Evolutionary conservation across 1,140 invertebrate species (phyloP).

Genomic region (Microplitis demolitor): DNA sequence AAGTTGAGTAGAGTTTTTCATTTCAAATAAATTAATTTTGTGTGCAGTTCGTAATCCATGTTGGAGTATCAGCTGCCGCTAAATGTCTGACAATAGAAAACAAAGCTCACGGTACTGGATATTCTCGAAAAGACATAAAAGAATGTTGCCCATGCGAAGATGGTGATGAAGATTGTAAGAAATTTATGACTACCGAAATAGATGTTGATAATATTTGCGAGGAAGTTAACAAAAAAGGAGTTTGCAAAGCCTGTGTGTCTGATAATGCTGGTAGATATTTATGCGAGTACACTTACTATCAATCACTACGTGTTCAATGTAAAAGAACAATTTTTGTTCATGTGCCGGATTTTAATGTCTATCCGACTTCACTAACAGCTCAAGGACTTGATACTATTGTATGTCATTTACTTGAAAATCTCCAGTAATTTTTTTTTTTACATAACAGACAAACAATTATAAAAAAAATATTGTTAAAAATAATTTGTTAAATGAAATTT

Average conservation of each 20-base stretch:
- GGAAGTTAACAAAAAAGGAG: conserved; percentile 51
- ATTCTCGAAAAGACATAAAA: conserved; percentile 60
- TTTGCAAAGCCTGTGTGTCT: conserved; percentile 50
- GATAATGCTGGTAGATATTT: conserved; percentile 66
- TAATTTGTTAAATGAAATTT: background rate
- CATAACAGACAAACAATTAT: background rate
- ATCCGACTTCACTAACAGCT: conserved; percentile 61
- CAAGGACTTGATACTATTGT: conserved; percentile 65
- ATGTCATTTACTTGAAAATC: conserved; percentile 37
- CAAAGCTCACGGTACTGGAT: conserved; percentile 65
- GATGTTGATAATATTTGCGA: conserved; percentile 55
- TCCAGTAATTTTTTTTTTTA: background rate
- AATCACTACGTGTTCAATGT: conserved; percentile 65
- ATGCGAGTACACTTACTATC: conserved; percentile 74
- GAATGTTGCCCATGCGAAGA: conserved; percentile 54
- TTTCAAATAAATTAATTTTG: background rate
- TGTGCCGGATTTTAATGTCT: conserved; percentile 66
- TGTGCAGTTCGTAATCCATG: conserved; percentile 68
- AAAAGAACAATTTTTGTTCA: conserved; percentile 69
- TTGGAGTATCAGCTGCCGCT: conserved; percentile 66
- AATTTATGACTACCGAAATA: conserved; percentile 53
- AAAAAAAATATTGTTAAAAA: background rate
- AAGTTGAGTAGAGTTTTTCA: too few relatives aligned
- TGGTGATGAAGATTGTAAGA: conserved; percentile 35
- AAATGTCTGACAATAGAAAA: conserved; percentile 65